A percentile compares a stretch with the other conserved stretches of the same genome.
phyloP scores from a whole-genome alignment of 2,888 invertebrate species.

The Uropetala carovei region DNA sequence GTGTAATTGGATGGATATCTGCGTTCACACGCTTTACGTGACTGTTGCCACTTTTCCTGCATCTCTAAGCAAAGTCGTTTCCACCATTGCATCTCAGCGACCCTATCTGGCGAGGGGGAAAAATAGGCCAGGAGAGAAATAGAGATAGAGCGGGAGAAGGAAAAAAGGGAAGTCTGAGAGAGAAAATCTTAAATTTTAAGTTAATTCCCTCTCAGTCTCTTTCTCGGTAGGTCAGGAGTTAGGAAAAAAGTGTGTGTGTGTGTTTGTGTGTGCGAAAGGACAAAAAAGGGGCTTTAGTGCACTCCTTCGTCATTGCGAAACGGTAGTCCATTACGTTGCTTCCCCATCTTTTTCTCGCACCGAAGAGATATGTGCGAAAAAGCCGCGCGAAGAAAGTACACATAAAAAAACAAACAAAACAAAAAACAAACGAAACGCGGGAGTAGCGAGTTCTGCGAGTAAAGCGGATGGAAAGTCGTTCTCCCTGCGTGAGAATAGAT shows the following conservation, averaged over 20 bases:
- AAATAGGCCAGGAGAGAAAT: not conserved
- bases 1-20: not conserved
- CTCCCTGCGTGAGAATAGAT: too few relatives aligned
- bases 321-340: not conserved
- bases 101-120: not conserved
- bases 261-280: not conserved
- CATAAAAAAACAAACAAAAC: not conserved
- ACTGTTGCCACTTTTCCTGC: constrained; percentile 10
- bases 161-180: not conserved
- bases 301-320: not conserved
- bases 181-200: not conserved
- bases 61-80: not conserved
- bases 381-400: not conserved
- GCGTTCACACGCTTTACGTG: not conserved
- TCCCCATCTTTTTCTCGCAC: not conserved
- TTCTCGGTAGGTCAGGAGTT: not conserved
- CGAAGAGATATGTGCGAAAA: not conserved
- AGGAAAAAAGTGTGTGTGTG: not conserved
- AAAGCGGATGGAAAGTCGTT: too few relatives aligned
- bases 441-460: too few relatives aligned
- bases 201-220: not conserved
- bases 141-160: not conserved
- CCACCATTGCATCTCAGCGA: not conserved
- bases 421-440: not conserved
- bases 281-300: not conserved